Evolutionary conservation across 2,797 vertebrate genomes (phyloP), one percentile per base, ranked within the genome.

Genomic region (Hypotaenidia philippensis): DNA sequence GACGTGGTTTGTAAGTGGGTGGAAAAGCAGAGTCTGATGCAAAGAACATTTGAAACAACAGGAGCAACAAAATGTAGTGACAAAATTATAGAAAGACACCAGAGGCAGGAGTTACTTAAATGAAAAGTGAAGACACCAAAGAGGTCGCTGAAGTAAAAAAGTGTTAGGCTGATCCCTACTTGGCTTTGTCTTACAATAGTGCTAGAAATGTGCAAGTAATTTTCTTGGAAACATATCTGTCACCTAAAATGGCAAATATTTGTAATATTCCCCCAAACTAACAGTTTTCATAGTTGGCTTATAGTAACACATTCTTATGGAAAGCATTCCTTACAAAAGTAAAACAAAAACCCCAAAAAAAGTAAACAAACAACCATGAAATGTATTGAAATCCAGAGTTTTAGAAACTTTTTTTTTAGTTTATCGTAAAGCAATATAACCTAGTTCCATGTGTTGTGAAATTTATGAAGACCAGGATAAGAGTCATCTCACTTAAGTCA

Each of bases 241-340:
- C 11, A 47, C 12, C 6, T 84, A 65, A 83, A 83, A 88, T 5
- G 0, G 4, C 38, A 87, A 85, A 72, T 78, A 75, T 65, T 56
- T 78, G 45, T 49, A 55, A 36, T 84, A 68, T 60, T 56, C 12
- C 20, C 2, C 26, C 22, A 70, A 47, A 34, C 4, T 9, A 59
- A 52, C 8, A 52, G 29, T 76, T 84, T 93, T 68, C 20, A 34
- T 6, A 6, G 18, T 71, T 87, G 82, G 5, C 21, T 69, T 60
- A 64, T 21, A 75, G 5, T 4, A 36, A 36, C n/a, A 8, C 1
- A 12, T 12, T 17, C 2, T 63, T 45, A 45, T 0, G 2, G 29
- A 75, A 86, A 78, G 1, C 0, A 68, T 78, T 79, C 31, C 8
- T 52, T 60, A 49, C 3, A 65, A 55, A 50, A 63, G 25, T 1